phyloP scores from a whole-genome alignment of 2,797 vertebrate genomes.

The Brachyalestes nurse region DNA sequence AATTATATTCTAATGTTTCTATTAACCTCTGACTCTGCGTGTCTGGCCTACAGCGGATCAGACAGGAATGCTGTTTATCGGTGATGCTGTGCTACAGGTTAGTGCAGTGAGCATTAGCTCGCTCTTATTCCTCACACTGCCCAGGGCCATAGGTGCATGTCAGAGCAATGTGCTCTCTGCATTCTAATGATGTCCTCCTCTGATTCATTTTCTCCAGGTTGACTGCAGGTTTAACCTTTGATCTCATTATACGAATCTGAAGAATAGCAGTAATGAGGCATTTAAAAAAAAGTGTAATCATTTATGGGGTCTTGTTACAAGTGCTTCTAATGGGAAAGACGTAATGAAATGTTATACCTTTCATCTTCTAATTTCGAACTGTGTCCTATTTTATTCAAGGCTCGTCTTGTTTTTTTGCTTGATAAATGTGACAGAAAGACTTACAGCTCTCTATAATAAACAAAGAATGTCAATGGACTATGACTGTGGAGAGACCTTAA shows the following conservation, averaged over 20 bases:
- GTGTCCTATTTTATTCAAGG: background rate
- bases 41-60: constrained; percentile 83
- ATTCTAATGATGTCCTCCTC: constrained; percentile 51
- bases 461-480: background rate
- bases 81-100: constrained; percentile 92
- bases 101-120: constrained; percentile 67
- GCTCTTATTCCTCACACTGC: constrained; percentile 53
- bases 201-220: constrained; percentile 58
- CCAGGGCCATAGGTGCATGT: constrained; percentile 54
- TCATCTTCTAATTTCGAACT: background rate
- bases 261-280: constrained; percentile 48
- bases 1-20: constrained; percentile 73
- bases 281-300: constrained; percentile 7
- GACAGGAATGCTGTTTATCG: constrained; percentile 91
- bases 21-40: constrained; percentile 75
- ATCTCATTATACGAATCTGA: constrained; percentile 52
- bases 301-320: constrained; percentile 20
- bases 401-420: background rate
- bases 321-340: background rate
- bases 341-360: constrained; percentile 3
- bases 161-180: constrained; percentile 46
- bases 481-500: background rate
- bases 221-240: constrained; percentile 55
- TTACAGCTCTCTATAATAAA: too few relatives aligned
- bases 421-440: constrained; percentile 6